Percentiles rank a stretch among this genome's conserved stretches.
phyloP scores from a whole-genome alignment of 2,113 vertebrate species.

The Cichladusa arquata region DNA sequence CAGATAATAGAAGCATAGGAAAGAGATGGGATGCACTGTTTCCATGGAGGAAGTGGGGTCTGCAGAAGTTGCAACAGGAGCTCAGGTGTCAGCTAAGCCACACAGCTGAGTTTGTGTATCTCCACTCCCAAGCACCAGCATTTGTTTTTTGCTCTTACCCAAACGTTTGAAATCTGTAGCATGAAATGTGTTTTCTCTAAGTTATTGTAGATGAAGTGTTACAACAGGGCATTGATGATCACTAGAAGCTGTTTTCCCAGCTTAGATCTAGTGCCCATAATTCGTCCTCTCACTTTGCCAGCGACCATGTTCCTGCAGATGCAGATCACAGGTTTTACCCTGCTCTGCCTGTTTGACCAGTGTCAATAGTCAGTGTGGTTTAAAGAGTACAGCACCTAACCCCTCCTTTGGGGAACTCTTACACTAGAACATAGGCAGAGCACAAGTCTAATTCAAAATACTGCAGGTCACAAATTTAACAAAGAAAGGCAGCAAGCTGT shows the following conservation, averaged over 20 bases:
- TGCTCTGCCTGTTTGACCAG: neutral
- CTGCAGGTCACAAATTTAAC: neutral
- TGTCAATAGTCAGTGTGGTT: neutral
- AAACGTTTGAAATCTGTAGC: neutral
- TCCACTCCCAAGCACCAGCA: neutral
- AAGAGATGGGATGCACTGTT: neutral
- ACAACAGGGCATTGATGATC: neutral
- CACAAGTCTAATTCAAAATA: neutral
- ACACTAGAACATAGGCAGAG: neutral
- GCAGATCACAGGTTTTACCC: neutral
- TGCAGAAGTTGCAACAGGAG: neutral
- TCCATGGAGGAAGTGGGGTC: neutral
- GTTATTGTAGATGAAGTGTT: neutral
- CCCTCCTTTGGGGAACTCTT: neutral
- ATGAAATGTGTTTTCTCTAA: neutral
- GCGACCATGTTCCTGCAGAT: neutral
- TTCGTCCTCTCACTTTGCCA: neutral
- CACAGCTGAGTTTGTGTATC: neutral
- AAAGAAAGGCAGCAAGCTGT: neutral
- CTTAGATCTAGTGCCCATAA: neutral
- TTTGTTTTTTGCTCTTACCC: neutral
- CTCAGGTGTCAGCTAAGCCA: neutral
- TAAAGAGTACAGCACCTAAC: neutral
- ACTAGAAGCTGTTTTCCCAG: neutral
- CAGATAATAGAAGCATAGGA: neutral